phyloP scores from a whole-genome alignment of 2,888 invertebrate species.

The Didymodactylos carnosus region DNA sequence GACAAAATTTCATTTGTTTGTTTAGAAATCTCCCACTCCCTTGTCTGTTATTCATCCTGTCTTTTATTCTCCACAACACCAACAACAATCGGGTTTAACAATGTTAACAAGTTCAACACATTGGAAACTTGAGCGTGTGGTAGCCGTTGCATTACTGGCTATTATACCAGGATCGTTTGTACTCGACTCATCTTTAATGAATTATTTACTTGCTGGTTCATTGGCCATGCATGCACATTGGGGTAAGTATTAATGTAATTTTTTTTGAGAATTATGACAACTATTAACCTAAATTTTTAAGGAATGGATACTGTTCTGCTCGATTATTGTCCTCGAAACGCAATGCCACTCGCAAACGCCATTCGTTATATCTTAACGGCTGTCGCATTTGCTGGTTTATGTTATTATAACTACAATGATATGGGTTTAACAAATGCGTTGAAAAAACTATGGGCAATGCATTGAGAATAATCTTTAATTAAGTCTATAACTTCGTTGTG shows the following conservation, averaged over 20 bases:
- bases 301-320: neutral
- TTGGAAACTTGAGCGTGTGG: conserved; percentile 8
- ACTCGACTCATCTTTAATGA: neutral
- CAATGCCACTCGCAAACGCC: neutral
- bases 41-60: neutral
- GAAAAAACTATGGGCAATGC: conserved; percentile 11
- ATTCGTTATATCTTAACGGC: neutral
- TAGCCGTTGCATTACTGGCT: conserved; percentile 1
- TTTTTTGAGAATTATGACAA: neutral
- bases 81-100: neutral
- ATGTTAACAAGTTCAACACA: neutral
- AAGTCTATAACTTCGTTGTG: too few species aligned
- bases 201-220: conserved; percentile 5
- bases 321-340: neutral
- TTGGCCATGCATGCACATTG: conserved; percentile 9
- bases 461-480: too few species aligned
- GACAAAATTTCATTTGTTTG: too few species aligned
- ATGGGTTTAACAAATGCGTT: conserved; percentile 11
- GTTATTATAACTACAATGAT: conserved; percentile 13
- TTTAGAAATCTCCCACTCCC: too few species aligned
- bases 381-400: conserved; percentile 5
- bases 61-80: neutral
- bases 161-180: conserved; percentile 8
- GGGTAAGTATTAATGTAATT: neutral
- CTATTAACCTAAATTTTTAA: neutral